Base-by-base conservation (phyloP, 2,888 invertebrate genomes). In the Micropterix aruncella region DNA sequence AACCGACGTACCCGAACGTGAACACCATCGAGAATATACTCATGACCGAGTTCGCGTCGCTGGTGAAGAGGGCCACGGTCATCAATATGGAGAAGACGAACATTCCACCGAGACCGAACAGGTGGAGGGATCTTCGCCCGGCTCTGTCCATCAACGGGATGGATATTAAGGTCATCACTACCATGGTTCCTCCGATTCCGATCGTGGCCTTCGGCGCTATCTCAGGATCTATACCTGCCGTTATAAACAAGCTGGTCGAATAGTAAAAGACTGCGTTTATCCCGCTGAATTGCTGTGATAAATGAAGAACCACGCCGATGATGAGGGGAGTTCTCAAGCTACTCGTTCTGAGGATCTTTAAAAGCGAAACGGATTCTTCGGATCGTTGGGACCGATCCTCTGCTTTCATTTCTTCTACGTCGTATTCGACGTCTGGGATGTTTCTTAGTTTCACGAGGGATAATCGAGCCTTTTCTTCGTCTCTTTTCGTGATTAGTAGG, bases 91-190 rank as follows among this genome's bases (percentile, higher is more conserved):
- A 80, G 60, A 79, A 80, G 41, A 82, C 63, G 44, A 80, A 77
- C 83, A 83, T 84, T 41, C 83, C 83, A 3, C 72, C 79, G 2
- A 84, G 73, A 40, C 84, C 84, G 42, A 70, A 70, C 18, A 84
- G 66, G 57, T 83, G 83, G 41, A 84, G 63, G 1, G 80, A 80
- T 42, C 83, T 70, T 47, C 84, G 64, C 9, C 84, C 84, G 38
- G 79, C 67, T 15, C 78, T 67, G 57, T 84, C 84, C 77, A 84
- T 83, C 51, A 84, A 58, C n/a, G 81, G 81, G 48, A 84, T 79
- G 4, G 83, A 80, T 3, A 83, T 75, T n/a, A 84, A 59, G 3
- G 84, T 83, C 83, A 83, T 83, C 41, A 76, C 60, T 36, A 84
- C 79, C 66, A 83, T 74, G 46, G 82, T 78, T 42, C 75, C 76